Evolutionary conservation across 2,797 vertebrate genomes (phyloP), one percentile per base, ranked within the genome.

Genomic region (Enoplosus armatus): DNA sequence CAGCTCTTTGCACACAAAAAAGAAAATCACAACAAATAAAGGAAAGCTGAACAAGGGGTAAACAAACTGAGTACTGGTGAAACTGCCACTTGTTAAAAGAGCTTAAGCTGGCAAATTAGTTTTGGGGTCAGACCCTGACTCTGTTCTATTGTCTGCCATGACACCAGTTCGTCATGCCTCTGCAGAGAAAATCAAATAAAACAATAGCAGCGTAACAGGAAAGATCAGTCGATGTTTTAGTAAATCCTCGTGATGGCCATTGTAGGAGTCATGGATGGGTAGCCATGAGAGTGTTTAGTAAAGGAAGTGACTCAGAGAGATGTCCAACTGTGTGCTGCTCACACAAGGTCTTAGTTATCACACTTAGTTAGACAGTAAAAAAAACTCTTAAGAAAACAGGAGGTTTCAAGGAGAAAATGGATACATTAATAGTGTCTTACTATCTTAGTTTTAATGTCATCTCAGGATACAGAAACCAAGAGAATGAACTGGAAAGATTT

Each of bases 131-230:
- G 83, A 89, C 77, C 71, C 62, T 47, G 83, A 80, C 84, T 85
- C 76, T 41, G 37, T 35, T 71, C 89, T 75, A 93, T 95, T 95
- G 93, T 95, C 89, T 53, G 68, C 65, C 62, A 6, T 87, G 90
- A 93, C 93, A 90, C 74, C 71, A 68, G 88, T 84, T 87, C 62
- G 90, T 93, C 93, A 93, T 77, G 92, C 90, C 83, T 92, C 91
- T 83, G 72, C 74, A 90, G 86, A 86, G 91, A 84, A 93, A 95
- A 94, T 94, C 93, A 95, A 95, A 94, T 92, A 90, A 91, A 94
- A 95, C 93, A 95, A 95, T 90, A 93, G 82, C 78, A 76, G 83
- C 68, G 27, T 86, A 81, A 92, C 87, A 85, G 89, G 86, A 90
- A 87, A 91, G 92, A 90, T 93, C 90, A 94, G 88, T 77, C 10